Percentiles rank a stretch among this genome's conserved stretches.
Conservation (phyloP, 2,888 invertebrate species). For the Anodontia alba region DNA sequence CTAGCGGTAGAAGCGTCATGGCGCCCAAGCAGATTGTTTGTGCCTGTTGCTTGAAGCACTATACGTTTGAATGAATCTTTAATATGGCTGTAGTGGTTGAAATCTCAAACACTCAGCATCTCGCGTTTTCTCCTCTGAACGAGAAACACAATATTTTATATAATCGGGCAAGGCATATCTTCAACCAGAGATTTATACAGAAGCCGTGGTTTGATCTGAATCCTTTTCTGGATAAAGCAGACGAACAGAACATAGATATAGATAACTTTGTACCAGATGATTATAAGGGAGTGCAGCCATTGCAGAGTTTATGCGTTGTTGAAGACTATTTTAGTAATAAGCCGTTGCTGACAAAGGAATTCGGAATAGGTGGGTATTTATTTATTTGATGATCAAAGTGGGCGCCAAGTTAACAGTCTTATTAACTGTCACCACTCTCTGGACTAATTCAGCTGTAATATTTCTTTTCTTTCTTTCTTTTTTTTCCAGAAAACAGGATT, state of each 20-base stretch:
- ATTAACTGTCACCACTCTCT: no score
- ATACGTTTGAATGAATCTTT: background rate
- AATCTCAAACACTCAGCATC: constrained; percentile 40
- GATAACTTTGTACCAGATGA: constrained; percentile 41
- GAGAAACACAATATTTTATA: constrained; percentile 59
- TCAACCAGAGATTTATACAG: constrained; percentile 53
- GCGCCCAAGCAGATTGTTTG: background rate
- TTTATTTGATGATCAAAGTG: no score
- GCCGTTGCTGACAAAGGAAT: constrained; percentile 41
- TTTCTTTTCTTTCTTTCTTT: background rate
- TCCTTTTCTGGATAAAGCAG: constrained; percentile 50
- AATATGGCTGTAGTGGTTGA: constrained; percentile 34
- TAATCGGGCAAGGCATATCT: constrained; percentile 35
- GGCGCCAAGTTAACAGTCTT: no score
- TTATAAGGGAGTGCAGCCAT: constrained; percentile 27
- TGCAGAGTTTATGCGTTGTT: constrained; percentile 51
- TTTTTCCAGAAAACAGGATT: no score
- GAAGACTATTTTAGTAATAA: constrained; percentile 55
- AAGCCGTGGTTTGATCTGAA: constrained; percentile 60
- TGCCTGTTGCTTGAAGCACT: background rate
- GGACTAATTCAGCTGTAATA: no score
- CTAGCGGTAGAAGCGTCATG: background rate
- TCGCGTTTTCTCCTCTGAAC: constrained; percentile 49
- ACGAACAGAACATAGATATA: constrained; percentile 5
- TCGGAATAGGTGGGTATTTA: constrained; percentile 49